Percentiles rank a stretch among this genome's conserved stretches.
phyloP scores from a whole-genome alignment of 2,888 invertebrate genomes.

The Erebia ligea region DNA sequence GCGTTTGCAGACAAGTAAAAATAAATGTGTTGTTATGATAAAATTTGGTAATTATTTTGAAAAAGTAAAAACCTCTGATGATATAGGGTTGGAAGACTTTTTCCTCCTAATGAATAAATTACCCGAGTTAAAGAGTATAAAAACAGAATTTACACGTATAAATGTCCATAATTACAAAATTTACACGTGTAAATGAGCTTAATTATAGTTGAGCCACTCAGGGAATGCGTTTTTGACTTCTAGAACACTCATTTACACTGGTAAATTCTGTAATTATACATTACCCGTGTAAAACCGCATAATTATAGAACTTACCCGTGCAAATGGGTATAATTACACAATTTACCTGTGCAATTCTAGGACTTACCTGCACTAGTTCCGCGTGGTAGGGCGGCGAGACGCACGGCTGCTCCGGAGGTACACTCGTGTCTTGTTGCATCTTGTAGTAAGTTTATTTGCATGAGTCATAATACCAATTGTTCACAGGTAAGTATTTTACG shows the following conservation, averaged over 20 bases:
- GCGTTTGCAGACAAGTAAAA: too few relatives aligned
- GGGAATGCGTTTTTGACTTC: too few relatives aligned
- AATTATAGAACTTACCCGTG: neutral
- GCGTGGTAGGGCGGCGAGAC: slow-evolving; percentile 36
- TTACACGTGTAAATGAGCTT: neutral
- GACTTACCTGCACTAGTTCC: slow-evolving; percentile 37
- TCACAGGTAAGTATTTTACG: neutral
- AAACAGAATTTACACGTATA: neutral
- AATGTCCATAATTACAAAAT: neutral
- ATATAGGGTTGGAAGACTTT: neutral
- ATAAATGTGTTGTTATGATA: too few relatives aligned
- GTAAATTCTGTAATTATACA: too few relatives aligned
- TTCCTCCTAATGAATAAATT: neutral
- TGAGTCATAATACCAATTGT: neutral
- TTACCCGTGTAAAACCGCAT: neutral
- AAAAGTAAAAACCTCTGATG: too few relatives aligned
- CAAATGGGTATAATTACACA: neutral
- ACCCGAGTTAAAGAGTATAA: neutral
- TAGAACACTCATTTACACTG: too few relatives aligned
- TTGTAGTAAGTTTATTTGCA: slow-evolving; percentile 2
- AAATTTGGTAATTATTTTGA: too few relatives aligned
- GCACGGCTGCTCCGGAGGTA: slow-evolving; percentile 28
- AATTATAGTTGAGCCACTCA: too few relatives aligned
- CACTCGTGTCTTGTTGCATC: slow-evolving; percentile 16
- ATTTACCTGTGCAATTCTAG: neutral